Evolutionary conservation across 2,888 invertebrate species (phyloP).

Genomic region (Aleiodes leptofemur): DNA sequence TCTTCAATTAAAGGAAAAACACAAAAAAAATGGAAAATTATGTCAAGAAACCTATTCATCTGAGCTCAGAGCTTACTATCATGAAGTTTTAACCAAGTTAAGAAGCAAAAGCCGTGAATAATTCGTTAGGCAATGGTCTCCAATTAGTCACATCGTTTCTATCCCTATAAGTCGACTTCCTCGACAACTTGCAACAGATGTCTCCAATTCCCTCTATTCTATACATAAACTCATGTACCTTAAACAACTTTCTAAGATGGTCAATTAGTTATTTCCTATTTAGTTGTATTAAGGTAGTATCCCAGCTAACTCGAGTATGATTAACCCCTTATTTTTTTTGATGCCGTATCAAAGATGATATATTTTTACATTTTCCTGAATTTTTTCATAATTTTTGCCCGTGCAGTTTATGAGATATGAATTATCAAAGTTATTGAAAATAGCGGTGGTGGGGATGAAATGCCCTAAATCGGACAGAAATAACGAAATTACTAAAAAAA

Average conservation of each 20-base stretch:
- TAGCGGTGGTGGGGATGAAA: too few relatives aligned
- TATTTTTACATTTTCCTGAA: too few relatives aligned
- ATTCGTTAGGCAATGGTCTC: constrained; percentile 39
- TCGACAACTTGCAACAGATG: constrained; percentile 8
- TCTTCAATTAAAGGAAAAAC: background rate
- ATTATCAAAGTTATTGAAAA: too few relatives aligned
- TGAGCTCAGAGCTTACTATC: background rate
- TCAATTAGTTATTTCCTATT: constrained; percentile 22
- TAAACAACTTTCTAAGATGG: constrained; percentile 9
- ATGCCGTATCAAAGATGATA: too few relatives aligned
- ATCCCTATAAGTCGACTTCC: background rate
- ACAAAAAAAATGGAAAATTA: background rate
- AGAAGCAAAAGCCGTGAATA: constrained; percentile 31
- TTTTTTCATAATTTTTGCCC: too few relatives aligned
- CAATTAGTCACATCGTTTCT: constrained; percentile 47
- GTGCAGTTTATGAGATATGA: too few relatives aligned
- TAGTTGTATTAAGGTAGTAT: background rate
- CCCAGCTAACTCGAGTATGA: too few relatives aligned
- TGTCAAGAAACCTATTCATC: background rate
- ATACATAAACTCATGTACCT: constrained; percentile 12
- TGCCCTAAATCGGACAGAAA: too few relatives aligned
- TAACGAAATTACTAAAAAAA: too few relatives aligned
- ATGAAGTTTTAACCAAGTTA: constrained; percentile 25
- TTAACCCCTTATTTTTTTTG: too few relatives aligned
- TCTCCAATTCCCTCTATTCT: background rate